Conservation (phyloP, 2,113 vertebrate genomes). For the Ovis canadensis region DNA sequence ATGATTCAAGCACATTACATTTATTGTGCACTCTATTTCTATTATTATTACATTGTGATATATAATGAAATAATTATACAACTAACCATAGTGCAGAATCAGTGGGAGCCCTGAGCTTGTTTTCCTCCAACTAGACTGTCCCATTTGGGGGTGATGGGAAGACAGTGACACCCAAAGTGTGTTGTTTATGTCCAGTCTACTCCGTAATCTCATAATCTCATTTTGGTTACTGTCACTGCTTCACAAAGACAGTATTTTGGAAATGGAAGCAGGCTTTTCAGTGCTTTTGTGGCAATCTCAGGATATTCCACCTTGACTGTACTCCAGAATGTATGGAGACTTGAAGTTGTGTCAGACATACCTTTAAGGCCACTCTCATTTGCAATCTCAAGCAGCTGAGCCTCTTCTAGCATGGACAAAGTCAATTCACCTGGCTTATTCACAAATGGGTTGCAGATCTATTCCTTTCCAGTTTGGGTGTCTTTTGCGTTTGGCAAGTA, state of each 20-base stretch:
- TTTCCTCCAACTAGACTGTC: not conserved
- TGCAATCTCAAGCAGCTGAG: not conserved
- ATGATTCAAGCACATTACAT: not conserved
- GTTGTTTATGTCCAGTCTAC: not conserved
- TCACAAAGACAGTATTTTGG: not conserved
- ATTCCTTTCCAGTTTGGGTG: not conserved
- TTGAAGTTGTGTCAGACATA: not conserved
- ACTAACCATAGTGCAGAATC: not conserved
- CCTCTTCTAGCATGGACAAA: not conserved
- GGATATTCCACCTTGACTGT: not conserved
- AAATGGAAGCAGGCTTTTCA: not conserved
- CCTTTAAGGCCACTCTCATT: not conserved
- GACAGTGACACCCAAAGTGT: not conserved
- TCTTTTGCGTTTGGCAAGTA: not conserved
- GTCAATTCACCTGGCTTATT: not conserved
- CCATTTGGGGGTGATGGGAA: not conserved
- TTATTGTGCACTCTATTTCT: not conserved
- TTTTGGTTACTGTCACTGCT: not conserved
- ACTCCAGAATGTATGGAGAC: not conserved
- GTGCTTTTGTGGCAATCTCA: not conserved
- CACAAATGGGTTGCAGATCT: not conserved
- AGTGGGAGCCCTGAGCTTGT: not conserved
- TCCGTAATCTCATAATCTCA: not conserved
- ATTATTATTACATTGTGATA: not conserved
- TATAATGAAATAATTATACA: not conserved